Base-by-base conservation (phyloP, 2,888 invertebrate species). In the Neria commutata region DNA sequence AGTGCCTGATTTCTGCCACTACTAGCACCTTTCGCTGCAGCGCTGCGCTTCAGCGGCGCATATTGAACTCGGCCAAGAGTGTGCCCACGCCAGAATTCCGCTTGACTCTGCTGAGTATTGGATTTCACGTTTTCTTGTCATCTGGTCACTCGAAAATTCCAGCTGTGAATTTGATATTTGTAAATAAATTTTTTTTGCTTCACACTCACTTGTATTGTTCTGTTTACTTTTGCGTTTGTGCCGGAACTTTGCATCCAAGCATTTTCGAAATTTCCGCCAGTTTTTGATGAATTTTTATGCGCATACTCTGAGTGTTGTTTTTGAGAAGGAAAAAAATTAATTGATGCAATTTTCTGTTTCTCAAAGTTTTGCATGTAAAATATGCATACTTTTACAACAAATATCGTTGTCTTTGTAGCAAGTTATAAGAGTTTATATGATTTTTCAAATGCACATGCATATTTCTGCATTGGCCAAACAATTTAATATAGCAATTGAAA, bases 331-430 rank as follows among this genome's bases (percentile, higher is more conserved):
- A 29, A 37, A 55, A 26, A 54, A 42, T 53, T 62, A 65, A 65
- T 59, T 58, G 64, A 58, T 62, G 17, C 59, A 61, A 67, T 59
- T 59, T 60, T 62, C 65, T 60, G 60, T 56, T 53, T 52, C 52
- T 64, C 33, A 63, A 61, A 56, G 50, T 40, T 33, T 45, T 33
- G 21, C 16, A 17, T 59, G 33, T 49, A 37, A 24, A 37, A 37
- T 45, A 58, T 29, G 16, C 26, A 58, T 23, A 59, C 57, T 66
- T 68, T 60, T 61, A 53, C 68, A 63, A 64, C 51, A 52, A 56
- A 66, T 64, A 62, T 64, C 33, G 63, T 55, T 29, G 60, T 58
- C 60, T 52, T 60, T 72, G 72, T 70, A 70, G 66, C 66, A 72
- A 72, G 70, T 72, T 69, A 69, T 54, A 60, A 68, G 58, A 61